Evolutionary conservation across 2,113 vertebrate species (phyloP), one percentile per base, ranked within the genome.

Genomic region (Ctenodactylus gundi): DNA sequence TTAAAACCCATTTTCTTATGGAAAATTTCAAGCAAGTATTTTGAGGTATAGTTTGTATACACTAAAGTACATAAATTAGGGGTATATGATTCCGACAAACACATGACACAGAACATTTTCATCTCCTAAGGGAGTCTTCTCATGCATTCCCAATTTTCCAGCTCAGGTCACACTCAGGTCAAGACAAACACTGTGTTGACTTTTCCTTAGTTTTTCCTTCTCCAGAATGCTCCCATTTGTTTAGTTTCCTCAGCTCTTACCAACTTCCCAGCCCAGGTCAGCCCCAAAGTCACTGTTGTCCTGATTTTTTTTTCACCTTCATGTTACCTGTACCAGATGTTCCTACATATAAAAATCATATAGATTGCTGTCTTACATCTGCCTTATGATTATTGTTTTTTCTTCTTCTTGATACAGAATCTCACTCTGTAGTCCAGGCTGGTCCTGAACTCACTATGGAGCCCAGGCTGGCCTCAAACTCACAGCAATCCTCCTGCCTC

Each of bases 21-120:
- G 53, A 88, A 94, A 94, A 91, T 87, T 93, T 92, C 14, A 87
- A 95, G 64, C 34, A 58, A 86, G 83, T 72, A 34, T 91, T 55
- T 39, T 34, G 1, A 44, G 36, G 17, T 65, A 91, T 46, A 95
- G 67, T 75, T 85, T 58, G 64, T n/a, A 76, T 31, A 10, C 31
- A 94, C 4, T 72, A 3, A 91, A 94, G 84, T 75, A 87, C 4
- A 76, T 13, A 64, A 36, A 44, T 46, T 6, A 57, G 17, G 67
- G 36, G 39, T 83, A 13, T 58, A 62, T 27, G 21, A 73, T 67
- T 95, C 3, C 90, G 34, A 87, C 44, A 90, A 93, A 62, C 62
- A 82, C 5, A 39, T 7, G 18, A 67, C 36, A 70, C 34, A 91
- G 31, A 92, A 53, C 55, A 82, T 68, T 88, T 88, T 21, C 39